Base-by-base conservation (phyloP, 1,140 invertebrate genomes). In the Camponotus vicinus region DNA sequence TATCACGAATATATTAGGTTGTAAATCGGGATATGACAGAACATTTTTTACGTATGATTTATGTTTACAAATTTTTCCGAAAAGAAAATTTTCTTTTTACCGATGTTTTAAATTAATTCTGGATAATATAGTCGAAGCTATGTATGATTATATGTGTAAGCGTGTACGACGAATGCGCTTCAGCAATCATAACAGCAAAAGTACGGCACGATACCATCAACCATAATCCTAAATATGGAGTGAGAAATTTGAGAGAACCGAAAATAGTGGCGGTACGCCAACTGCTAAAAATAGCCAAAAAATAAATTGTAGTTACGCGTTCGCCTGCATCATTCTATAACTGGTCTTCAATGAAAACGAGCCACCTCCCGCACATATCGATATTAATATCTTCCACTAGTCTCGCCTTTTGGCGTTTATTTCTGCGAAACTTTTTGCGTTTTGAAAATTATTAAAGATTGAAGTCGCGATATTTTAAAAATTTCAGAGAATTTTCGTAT, bases 211-310 rank as follows among this genome's bases (percentile, higher is more conserved):
- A 85, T 64, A 76, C 87, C 89, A 85, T 90, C 86, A 85, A 88
- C 87, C 92, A 93, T 94, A 94, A 94, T 93, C 86, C 94, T 93
- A 93, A 94, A 94, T 94, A 94, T 94, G 94, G 93, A 89, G 93
- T 94, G 93, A 94, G 94, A 94, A 94, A 94, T 94, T 94, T 94
- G 94, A 94, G 94, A 94, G 93, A 94, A 93, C 93, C 92, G 92
- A 94, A 94, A 94, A 94, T 94, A 94, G 93, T 94, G 93, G 93
- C 93, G 91, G 89, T 87, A 92, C 86, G 93, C 93, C 92, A 94
- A 92, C 83, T 87, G 88, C 93, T 93, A 93, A 94, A 93, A 94
- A 94, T 94, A 94, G 93, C 92, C 84, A 93, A 94, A 94, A 94
- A 94, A 94, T 94, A 94, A 94, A 94, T 92, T 92, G 89, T 93